Conservation (phyloP, 1,140 invertebrate species). For the Rhizoglyphus robini region DNA sequence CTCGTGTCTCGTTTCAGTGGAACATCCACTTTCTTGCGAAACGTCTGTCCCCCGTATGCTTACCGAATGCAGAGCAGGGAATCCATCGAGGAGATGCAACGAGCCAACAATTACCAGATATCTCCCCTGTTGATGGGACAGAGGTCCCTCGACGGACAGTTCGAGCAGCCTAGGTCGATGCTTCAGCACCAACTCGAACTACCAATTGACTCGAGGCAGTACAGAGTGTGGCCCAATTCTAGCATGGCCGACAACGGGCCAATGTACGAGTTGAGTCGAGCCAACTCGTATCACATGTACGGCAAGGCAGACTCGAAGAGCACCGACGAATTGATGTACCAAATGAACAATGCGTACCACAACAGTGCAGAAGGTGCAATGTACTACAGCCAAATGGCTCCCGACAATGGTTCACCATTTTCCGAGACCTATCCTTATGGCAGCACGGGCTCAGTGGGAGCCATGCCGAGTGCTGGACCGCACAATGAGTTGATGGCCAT, state of each 20-base stretch:
- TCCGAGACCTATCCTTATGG: too few species aligned
- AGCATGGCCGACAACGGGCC: neutral
- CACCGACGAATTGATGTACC: slow-evolving; percentile 1
- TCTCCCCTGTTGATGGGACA: neutral
- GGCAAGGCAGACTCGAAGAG: neutral
- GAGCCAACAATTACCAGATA: neutral
- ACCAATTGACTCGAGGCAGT: slow-evolving; percentile 1
- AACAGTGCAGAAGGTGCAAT: neutral
- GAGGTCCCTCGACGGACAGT: neutral
- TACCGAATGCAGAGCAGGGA: slow-evolving; percentile 16
- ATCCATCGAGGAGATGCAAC: neutral
- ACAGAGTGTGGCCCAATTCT: neutral
- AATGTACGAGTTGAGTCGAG: neutral
- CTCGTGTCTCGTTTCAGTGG: slow-evolving; percentile 29
- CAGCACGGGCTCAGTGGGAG: too few species aligned
- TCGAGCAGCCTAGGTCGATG: slow-evolving; percentile 12
- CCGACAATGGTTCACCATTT: neutral
- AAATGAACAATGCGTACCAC: neutral
- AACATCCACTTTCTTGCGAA: slow-evolving; percentile 28
- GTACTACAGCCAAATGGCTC: neutral
- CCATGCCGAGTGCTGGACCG: neutral
- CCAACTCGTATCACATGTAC: neutral
- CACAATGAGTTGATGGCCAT: neutral
- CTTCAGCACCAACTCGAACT: slow-evolving; percentile 22
- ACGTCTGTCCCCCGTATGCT: slow-evolving; percentile 25